These are phyloP conservation scores for Aporrectodea caliginosa DNA, from an alignment of 1,140 invertebrate genomes.

Conservation along the genomic window DNA sequence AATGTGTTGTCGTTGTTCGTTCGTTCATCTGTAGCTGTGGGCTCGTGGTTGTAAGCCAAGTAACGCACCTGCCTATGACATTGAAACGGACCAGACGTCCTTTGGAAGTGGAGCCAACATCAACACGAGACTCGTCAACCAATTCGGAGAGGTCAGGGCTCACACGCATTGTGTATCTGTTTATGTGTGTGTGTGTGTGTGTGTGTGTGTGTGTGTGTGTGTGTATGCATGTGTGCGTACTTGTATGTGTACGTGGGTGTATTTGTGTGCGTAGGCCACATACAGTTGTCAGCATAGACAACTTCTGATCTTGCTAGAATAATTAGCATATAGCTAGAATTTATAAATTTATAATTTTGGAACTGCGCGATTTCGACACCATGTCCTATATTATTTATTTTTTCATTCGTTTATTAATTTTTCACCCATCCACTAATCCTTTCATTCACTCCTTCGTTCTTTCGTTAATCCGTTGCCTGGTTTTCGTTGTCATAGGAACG, in stretches of 20 bases:
- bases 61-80: constrained; percentile 8
- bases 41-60: constrained; percentile 3
- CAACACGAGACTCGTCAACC: constrained; percentile 17
- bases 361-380: too few species aligned
- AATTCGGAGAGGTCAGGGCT: constrained; percentile 12
- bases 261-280: too few species aligned
- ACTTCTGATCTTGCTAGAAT: too few species aligned
- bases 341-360: too few species aligned
- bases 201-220: neutral
- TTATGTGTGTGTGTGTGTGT: constrained; percentile 5
- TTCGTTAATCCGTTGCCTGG: too few species aligned
- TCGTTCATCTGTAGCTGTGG: constrained; percentile 15
- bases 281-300: too few species aligned
- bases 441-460: too few species aligned
- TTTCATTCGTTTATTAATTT: too few species aligned
- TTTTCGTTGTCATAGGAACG: too few species aligned
- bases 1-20: neutral
- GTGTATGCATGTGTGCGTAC: neutral
- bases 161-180: neutral
- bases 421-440: too few species aligned
- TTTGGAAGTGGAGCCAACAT: constrained; percentile 11
- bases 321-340: too few species aligned
- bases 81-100: neutral
- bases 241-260: neutral
- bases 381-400: too few species aligned